Conservation (phyloP, 2,888 invertebrate species). For the Hydrotaea diabolus region DNA sequence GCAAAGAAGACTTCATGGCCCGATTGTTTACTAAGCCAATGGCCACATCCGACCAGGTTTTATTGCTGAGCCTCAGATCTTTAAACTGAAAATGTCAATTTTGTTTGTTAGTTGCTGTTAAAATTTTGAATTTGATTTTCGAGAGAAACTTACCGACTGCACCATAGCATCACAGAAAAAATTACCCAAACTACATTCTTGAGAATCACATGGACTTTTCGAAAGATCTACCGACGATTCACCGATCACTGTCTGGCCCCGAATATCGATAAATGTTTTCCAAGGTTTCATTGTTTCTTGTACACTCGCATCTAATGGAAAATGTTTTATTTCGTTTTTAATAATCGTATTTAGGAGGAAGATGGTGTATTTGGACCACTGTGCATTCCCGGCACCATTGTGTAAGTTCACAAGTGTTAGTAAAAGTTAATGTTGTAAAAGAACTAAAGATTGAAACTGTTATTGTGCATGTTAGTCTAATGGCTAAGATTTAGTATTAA, state of each 20-base stretch:
- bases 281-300: slow-evolving; percentile 3
- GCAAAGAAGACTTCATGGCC: slow-evolving; percentile 86
- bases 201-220: neutral
- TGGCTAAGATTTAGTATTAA: too few species aligned
- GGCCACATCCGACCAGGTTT: slow-evolving; percentile 85
- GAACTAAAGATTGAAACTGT: too few species aligned
- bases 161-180: slow-evolving; percentile 37
- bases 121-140: neutral
- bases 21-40: slow-evolving; percentile 86
- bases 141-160: slow-evolving; percentile 11
- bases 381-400: too few species aligned
- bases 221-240: slow-evolving; percentile 15
- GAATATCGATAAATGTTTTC: slow-evolving; percentile 1
- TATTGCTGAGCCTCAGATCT: neutral
- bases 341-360: too few species aligned
- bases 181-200: slow-evolving; percentile 51
- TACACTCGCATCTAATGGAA: slow-evolving; percentile 28
- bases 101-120: too few species aligned
- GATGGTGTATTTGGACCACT: too few species aligned
- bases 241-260: neutral
- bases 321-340: neutral
- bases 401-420: too few species aligned
- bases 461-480: too few species aligned
- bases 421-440: too few species aligned
- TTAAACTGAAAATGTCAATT: neutral